Evolutionary conservation across 1,140 invertebrate species (phyloP).

Genomic region (Oryzaephilus surinamensis): DNA sequence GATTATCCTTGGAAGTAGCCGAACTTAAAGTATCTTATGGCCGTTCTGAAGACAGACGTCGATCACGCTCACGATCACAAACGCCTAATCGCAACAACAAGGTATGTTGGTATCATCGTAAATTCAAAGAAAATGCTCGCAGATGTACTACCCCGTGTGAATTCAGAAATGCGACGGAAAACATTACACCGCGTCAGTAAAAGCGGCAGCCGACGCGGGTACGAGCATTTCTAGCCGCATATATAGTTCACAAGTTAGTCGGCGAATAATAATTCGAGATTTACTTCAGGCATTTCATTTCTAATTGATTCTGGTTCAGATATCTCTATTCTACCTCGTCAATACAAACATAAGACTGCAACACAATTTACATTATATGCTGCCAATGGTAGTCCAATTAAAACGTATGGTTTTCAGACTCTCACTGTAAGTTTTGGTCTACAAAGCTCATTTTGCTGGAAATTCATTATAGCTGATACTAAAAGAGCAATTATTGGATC

Average conservation of each 20-base stretch:
- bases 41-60: neutral
- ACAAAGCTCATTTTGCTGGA: conserved; percentile 28
- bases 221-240: neutral
- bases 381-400: neutral
- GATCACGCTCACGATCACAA: neutral
- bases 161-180: neutral
- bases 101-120: conserved; percentile 1
- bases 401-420: neutral
- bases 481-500: conserved; percentile 33
- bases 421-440: conserved; percentile 3
- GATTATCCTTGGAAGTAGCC: no score
- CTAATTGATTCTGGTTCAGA: conserved; percentile 1
- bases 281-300: conserved; percentile 1
- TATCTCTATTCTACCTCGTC: neutral
- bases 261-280: neutral
- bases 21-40: no score
- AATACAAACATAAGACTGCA: neutral
- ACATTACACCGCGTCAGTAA: neutral
- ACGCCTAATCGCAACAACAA: neutral
- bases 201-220: no score
- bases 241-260: neutral
- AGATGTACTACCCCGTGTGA: conserved; percentile 1
- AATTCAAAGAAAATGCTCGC: neutral
- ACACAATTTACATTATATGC: neutral
- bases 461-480: conserved; percentile 34